Evolutionary conservation across 2,888 invertebrate species (phyloP), one percentile per base, ranked within the genome.

Genomic region (Lycia hirtaria): DNA sequence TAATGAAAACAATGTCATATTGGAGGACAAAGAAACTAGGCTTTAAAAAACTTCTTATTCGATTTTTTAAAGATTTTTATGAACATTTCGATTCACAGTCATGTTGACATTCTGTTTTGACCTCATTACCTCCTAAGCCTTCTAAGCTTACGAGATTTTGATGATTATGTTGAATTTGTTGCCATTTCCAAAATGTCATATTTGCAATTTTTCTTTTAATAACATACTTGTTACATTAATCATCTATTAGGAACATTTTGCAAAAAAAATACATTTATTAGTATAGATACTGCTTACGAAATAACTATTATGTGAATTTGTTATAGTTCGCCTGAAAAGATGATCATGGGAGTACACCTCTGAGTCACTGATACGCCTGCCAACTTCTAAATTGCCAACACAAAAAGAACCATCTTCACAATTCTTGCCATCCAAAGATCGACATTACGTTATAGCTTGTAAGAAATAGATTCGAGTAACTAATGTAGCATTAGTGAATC

Each of bases 321-420:
- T 65, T 62, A 54, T 49, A 56, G 35, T 26, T 22, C 15, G 32
- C 24, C 49, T 53, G 69, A 70, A 68, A 72, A 75, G 75, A 84
- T 81, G 78, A 83, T 85, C 76, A 81, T 76, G 78, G 77, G 80
- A 85, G 80, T 78, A 72, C 78, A 81, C 81, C 75, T 76, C 76
- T 88, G 88, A 90, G 73, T 90, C 90, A 91, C 76, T 68, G 71
- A 76, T 71, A 71, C 74, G 62, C 73, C 72, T 89, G 89, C 90
- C 88, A 88, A 88, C 78, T 80, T 71, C 62, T 71, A 68, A 72
- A 71, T 62, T 67, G 64, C 67, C 62, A 68, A 72, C 54, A 73
- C 62, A 83, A 78, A 68, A 57, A 56, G 78, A 67, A 78, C 73
- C 80, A 83, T 76, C 71, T 72, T 67, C 68, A 56, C 53, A 56